A percentile compares a stretch with the other conserved stretches of the same genome.
Conservation (phyloP, 2,888 invertebrate genomes). For the Thera obeliscata region DNA sequence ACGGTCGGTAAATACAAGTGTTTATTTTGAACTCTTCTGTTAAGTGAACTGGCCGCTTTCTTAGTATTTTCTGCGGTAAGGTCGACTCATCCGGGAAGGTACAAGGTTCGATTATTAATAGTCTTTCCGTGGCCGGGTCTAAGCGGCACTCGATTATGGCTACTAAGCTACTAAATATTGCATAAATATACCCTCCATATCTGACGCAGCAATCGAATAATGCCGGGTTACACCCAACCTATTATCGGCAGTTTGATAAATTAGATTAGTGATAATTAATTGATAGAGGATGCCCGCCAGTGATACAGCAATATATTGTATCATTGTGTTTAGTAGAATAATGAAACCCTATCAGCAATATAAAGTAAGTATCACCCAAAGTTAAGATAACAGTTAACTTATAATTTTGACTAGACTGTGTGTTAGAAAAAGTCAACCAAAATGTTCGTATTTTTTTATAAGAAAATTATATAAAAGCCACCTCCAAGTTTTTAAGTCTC, state of each 20-base stretch:
- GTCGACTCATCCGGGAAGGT: slow-evolving; percentile 58
- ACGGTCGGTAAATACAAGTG: not conserved
- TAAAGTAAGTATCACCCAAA: not conserved
- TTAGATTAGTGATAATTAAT: slow-evolving; percentile 32
- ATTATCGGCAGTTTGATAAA: slow-evolving; percentile 35
- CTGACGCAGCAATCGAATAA: slow-evolving; percentile 42
- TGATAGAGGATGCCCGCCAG: slow-evolving; percentile 24
- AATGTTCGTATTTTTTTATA: not conserved
- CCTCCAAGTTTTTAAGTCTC: slow-evolving; percentile 22
- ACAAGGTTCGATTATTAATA: slow-evolving; percentile 69
- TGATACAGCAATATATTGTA: slow-evolving; percentile 8
- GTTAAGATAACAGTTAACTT: too few species aligned
- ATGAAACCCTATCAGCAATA: not conserved
- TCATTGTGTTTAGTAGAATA: not conserved
- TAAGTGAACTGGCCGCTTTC: slow-evolving; percentile 37
- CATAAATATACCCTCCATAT: slow-evolving; percentile 55
- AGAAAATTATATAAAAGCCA: slow-evolving; percentile 3
- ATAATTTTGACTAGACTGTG: too few species aligned
- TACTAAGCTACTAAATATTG: slow-evolving; percentile 61
- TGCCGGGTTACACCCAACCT: slow-evolving; percentile 28
- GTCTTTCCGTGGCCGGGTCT: slow-evolving; percentile 59
- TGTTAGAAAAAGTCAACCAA: not conserved
- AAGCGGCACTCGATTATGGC: slow-evolving; percentile 53
- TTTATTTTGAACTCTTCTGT: not conserved
- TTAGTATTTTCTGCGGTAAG: slow-evolving; percentile 46